These are phyloP conservation scores for Acanthosoma haemorrhoidale DNA, from an alignment of 2,888 invertebrate species.

Conservation along the genomic window DNA sequence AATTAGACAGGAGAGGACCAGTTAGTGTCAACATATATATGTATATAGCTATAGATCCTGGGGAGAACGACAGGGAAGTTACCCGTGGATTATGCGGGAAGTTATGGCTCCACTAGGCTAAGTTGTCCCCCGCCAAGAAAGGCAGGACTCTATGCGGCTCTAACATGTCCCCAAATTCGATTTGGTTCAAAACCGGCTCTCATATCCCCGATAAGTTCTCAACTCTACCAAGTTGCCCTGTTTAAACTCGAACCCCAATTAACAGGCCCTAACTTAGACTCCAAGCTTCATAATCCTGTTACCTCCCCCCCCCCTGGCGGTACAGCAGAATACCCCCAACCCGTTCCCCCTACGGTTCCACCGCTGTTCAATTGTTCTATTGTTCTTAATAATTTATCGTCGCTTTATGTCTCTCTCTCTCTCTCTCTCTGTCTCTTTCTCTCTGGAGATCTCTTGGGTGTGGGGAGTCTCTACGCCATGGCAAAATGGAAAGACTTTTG, in stretches of 20 bases:
- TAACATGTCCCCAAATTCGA: constrained; percentile 28
- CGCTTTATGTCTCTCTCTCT: too few relatives aligned
- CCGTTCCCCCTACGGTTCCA: too few relatives aligned
- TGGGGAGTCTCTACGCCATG: too few relatives aligned
- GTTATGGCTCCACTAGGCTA: not conserved
- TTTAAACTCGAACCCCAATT: constrained; percentile 36
- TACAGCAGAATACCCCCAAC: too few relatives aligned
- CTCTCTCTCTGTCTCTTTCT: too few relatives aligned
- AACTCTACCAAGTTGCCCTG: constrained; percentile 30
- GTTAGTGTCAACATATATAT: too few relatives aligned
- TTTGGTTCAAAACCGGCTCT: constrained; percentile 21
- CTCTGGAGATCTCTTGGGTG: too few relatives aligned
- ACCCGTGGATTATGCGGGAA: not conserved
- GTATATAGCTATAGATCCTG: too few relatives aligned
- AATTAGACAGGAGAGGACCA: too few relatives aligned
- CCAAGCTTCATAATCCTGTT: constrained; percentile 31
- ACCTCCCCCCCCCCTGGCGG: constrained; percentile 7
- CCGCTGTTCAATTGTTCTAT: constrained; percentile 21
- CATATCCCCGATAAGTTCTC: constrained; percentile 20
- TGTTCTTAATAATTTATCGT: constrained; percentile 21
- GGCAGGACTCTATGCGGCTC: too few relatives aligned
- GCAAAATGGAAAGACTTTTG: too few relatives aligned
- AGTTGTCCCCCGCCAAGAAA: constrained; percentile 1
- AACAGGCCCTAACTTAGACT: constrained; percentile 12
- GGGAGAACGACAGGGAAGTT: not conserved